Evolutionary conservation across 1,140 invertebrate species (phyloP).

Genomic region (Glomeris maerens): DNA sequence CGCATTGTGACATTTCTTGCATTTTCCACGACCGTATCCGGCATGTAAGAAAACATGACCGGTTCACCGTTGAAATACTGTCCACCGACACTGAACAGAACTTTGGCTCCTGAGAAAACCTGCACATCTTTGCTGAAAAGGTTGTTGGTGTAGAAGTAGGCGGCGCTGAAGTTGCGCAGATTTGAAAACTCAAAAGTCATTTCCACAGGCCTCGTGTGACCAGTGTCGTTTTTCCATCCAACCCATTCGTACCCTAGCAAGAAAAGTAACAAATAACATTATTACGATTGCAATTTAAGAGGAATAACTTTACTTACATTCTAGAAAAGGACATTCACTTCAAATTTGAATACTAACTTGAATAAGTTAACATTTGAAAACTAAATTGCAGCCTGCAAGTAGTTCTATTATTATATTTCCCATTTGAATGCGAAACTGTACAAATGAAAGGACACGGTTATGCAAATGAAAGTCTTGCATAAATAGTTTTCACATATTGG

Average conservation of each 20-base stretch:
- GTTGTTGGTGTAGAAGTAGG: slow-evolving; percentile 65
- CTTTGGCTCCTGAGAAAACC: slow-evolving; percentile 60
- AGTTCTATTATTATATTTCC: too few species aligned
- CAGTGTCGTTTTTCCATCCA: slow-evolving; percentile 73
- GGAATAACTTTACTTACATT: too few species aligned
- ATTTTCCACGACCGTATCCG: slow-evolving; percentile 66
- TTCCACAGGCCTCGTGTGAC: slow-evolving; percentile 46
- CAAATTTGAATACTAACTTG: too few species aligned
- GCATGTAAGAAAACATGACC: slow-evolving; percentile 53
- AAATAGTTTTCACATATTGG: too few species aligned
- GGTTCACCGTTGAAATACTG: slow-evolving; percentile 57
- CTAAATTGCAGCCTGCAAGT: too few species aligned
- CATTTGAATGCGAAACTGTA: too few species aligned
- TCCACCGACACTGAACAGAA: slow-evolving; percentile 69
- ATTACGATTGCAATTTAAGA: too few species aligned
- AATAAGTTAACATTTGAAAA: too few species aligned
- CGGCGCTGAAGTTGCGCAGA: slow-evolving; percentile 67
- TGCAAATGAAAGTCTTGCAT: too few species aligned
- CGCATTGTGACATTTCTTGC: slow-evolving; percentile 69
- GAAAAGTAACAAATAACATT: slow-evolving; percentile 21
- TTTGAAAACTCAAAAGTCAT: slow-evolving; percentile 76
- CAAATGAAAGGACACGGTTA: too few species aligned
- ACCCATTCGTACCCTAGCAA: slow-evolving; percentile 68
- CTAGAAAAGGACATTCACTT: too few species aligned
- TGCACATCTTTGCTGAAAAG: slow-evolving; percentile 52